Base-by-base conservation (phyloP, 1,140 invertebrate genomes). In the Neelides sp. region DNA sequence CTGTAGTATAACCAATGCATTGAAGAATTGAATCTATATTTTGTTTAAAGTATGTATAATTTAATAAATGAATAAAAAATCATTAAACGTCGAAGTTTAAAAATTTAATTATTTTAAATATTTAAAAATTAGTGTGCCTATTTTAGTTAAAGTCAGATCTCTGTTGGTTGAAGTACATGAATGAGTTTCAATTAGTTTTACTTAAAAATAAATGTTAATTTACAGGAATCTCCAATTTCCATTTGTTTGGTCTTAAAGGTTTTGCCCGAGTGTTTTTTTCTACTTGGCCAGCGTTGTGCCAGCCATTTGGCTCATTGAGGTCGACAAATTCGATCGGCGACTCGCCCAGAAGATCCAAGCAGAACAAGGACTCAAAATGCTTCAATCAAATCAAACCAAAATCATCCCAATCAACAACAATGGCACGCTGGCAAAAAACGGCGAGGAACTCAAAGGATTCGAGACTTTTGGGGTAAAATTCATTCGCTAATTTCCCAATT, bases 211-310 rank as follows among this genome's bases (percentile, higher is more conserved):
- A n/a, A n/a, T n/a, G n/a, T n/a, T n/a, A n/a, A 10, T 40, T 40
- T 40, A 13, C 7, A 40, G 15, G 17, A 23, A 15, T 23, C n/a
- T 47, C 36, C 24, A n/a, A 19, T 45, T 7, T 1, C 5, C 22
- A 35, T 42, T 19, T 40, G 39, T 48, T 26, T 55, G 28, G n/a
- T 12, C 48, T 49, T 49, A 7, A 58, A 87, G 84, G 83, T 87
- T 88, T 68, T 88, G 84, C 59, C 84, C 85, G 17, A 86, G 83
- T 2, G 84, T 88, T 0, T 87, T 87, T 68, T 71, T 87, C 13
- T 87, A 87, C 61, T 67, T 87, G 22, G 78, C 77, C 32, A 81
- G 81, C 61, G 79, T 85, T 37, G 83, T 87, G 1, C 85, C 85
- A 0, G 80, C 84, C 7, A 87, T 87, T 64, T 87, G 84, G 84